Evolutionary conservation across 2,113 vertebrate species (phyloP).

Genomic region (Lethenteron camtschaticum): DNA sequence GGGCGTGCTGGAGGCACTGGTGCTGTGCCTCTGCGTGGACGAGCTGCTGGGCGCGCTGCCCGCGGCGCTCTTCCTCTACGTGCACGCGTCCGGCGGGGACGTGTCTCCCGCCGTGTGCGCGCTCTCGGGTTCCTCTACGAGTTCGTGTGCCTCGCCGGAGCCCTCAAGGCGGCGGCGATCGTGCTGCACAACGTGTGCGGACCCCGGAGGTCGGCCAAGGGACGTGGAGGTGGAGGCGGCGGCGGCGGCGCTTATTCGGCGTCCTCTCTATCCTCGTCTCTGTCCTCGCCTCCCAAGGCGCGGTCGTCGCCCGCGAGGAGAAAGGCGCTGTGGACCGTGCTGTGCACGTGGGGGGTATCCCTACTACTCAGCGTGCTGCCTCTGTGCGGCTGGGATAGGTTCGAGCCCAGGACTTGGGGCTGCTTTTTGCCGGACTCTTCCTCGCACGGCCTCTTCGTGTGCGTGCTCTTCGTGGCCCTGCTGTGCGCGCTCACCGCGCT

Average conservation of each 20-base stretch:
- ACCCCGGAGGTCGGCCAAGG: constrained; percentile 20
- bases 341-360: constrained; percentile 38
- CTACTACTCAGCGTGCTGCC: constrained; percentile 49
- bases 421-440: constrained; percentile 43
- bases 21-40: constrained; percentile 61
- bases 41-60: constrained; percentile 56
- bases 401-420: constrained; percentile 42
- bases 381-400: constrained; percentile 62
- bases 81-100: constrained; percentile 21
- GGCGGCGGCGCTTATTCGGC: no score
- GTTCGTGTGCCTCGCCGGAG: constrained; percentile 70
- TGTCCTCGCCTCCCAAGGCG: constrained; percentile 14
- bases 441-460: constrained; percentile 38
- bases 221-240: no score
- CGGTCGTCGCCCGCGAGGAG: constrained; percentile 19
- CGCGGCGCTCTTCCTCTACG: constrained; percentile 43
- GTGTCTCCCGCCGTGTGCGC: constrained; percentile 32
- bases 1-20: constrained; percentile 43
- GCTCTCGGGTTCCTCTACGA: constrained; percentile 49
- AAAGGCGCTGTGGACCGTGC: constrained; percentile 25
- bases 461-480: constrained; percentile 37
- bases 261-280: no score
- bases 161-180: constrained; percentile 58
- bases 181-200: constrained; percentile 63
- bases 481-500: constrained; percentile 36